Conservation (phyloP, 2,797 vertebrate genomes). For the Artibeus lituratus region DNA sequence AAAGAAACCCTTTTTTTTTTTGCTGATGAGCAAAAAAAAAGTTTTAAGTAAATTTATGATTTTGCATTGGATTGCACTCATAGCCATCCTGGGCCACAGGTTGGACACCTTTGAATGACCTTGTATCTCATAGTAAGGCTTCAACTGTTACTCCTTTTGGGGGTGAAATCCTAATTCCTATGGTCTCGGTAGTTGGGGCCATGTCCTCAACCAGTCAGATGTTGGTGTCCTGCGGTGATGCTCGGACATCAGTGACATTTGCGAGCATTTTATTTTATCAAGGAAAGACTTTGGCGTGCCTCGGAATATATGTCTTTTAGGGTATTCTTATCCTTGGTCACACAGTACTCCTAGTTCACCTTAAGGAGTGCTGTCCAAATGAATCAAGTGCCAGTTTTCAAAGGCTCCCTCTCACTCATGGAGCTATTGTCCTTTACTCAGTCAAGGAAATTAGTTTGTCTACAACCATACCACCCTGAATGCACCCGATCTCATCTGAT, state of each 20-base stretch:
- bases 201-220: not conserved
- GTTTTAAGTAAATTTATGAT: too few species aligned
- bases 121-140: not conserved
- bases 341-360: not conserved
- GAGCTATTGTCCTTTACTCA: not conserved
- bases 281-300: not conserved
- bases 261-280: conserved; percentile 16
- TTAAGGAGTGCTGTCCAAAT: conserved; percentile 10
- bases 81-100: too few species aligned
- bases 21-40: too few species aligned
- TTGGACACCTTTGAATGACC: not conserved
- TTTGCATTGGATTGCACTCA: too few species aligned
- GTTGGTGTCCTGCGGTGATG: not conserved
- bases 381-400: conserved; percentile 9
- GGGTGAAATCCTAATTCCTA: not conserved
- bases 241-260: not conserved
- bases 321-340: not conserved
- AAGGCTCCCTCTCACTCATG: not conserved
- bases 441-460: not conserved
- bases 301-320: not conserved
- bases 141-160: not conserved
- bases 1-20: too few species aligned
- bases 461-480: too few species aligned
- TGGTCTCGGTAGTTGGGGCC: not conserved
- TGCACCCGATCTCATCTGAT: too few species aligned